Conservation (phyloP, 1,140 invertebrate genomes). For the Heterodera carotae region DNA sequence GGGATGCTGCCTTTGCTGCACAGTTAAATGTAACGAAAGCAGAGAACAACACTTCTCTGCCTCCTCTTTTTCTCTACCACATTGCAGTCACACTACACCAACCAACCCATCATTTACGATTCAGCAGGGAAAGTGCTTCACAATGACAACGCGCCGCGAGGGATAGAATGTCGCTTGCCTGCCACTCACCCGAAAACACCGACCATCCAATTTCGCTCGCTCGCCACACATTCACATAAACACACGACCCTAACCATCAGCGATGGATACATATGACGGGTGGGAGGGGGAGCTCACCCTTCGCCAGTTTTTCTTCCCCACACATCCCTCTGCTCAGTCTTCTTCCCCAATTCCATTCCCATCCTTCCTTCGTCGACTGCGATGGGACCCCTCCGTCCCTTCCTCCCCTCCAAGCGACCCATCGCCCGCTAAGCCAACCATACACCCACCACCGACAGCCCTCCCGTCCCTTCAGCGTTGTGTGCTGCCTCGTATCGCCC, state of each 20-base stretch:
- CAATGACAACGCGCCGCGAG: not conserved
- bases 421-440: not conserved
- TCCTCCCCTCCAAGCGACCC: not conserved
- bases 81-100: not conserved
- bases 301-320: conserved; percentile 9
- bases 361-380: not conserved
- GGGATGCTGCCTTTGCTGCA: not conserved
- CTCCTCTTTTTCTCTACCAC: not conserved
- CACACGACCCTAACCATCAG: not conserved
- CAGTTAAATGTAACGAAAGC: not conserved
- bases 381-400: not conserved
- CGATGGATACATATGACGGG: not conserved
- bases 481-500: not conserved
- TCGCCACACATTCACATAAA: not conserved
- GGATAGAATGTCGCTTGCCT: not conserved
- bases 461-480: conserved; percentile 1
- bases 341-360: conserved; percentile 9
- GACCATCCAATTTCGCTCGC: conserved; percentile 1
- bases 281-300: not conserved
- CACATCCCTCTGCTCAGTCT: not conserved
- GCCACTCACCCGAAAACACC: not conserved
- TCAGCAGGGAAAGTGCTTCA: not conserved
- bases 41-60: not conserved
- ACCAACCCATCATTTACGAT: not conserved
- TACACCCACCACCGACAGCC: conserved; percentile 3